Conservation (phyloP, 2,113 vertebrate genomes). For the Paralichthys olivaceus region DNA sequence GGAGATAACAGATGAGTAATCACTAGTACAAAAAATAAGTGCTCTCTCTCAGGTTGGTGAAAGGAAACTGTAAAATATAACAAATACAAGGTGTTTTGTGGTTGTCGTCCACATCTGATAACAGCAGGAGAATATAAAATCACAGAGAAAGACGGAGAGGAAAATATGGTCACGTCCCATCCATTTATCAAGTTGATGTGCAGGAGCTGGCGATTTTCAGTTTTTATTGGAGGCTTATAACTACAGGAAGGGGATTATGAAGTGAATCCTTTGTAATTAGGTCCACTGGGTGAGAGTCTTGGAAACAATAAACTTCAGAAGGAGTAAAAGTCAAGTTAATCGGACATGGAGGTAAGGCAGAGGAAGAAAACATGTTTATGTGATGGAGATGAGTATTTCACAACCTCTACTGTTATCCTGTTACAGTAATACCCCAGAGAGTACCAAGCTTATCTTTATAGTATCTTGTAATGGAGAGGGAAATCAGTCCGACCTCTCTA, state of each 20-base stretch:
- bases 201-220: conserved; percentile 51
- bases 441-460: conserved; percentile 24
- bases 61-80: neutral
- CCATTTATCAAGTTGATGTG: conserved; percentile 52
- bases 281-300: conserved; percentile 74
- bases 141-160: conserved; percentile 27
- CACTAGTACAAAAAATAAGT: conserved; percentile 1
- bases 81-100: conserved; percentile 10
- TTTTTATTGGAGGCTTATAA: conserved; percentile 70
- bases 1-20: conserved; percentile 18
- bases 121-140: conserved; percentile 16
- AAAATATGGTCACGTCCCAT: conserved; percentile 16
- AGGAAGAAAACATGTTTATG: conserved; percentile 57
- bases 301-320: conserved; percentile 55
- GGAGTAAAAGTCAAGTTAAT: conserved; percentile 61
- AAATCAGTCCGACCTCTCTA: neutral
- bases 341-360: conserved; percentile 28
- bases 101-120: neutral
- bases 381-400: conserved; percentile 32
- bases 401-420: neutral
- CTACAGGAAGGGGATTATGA: conserved; percentile 71
- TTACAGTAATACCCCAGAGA: conserved; percentile 19
- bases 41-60: neutral
- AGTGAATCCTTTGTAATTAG: conserved; percentile 77
- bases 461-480: neutral